Evolutionary conservation across 1,140 invertebrate genomes (phyloP), one percentile per base, ranked within the genome.

Genomic region (Drosophila lacertosa): DNA sequence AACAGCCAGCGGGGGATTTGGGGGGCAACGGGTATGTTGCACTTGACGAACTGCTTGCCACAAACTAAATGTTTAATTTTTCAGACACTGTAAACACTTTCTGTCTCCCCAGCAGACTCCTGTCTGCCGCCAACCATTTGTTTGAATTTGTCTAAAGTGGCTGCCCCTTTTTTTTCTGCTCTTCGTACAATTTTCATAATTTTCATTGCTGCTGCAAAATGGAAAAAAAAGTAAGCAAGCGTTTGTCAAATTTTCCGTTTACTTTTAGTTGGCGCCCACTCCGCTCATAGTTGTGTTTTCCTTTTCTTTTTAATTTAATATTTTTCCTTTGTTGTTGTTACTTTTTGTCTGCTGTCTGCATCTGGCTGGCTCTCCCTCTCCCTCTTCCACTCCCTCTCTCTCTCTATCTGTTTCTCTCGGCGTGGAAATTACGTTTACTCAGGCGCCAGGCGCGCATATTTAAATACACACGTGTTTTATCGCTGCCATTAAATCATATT

Each of bases 391-490:
- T 10, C 37, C 22, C 11, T n/a, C 57, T 15, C 48, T 47, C 44
- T 40, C 32, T 33, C 13, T 48, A 35, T 29, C 39, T 44, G 15
- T 65, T 15, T 59, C 48, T 44, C 29, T 11, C 35, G 57, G 72
- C 60, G n/a, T 79, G 80, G 57, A 90, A 90, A 90, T 90, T 90
- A 89, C 89, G 89, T 90, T 90, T 90, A 89, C 88, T 80, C 83
- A 91, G 88, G 83, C 88, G 80, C 80, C 89, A 74, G 76, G 74
- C 84, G 89, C 78, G 79, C 79, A 89, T 91, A 91, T 91, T 91
- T 91, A 91, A 91, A 91, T 91, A 89, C 80, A 91, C 89, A 91
- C 90, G 90, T 91, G 90, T 90, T 91, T 90, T 91, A 91, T 91
- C 90, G 80, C 90, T 76, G 77, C 80, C 88, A 91, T 90, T 91